Base-by-base conservation (phyloP, 2,888 invertebrate species). In the Marronus borbonicus region DNA sequence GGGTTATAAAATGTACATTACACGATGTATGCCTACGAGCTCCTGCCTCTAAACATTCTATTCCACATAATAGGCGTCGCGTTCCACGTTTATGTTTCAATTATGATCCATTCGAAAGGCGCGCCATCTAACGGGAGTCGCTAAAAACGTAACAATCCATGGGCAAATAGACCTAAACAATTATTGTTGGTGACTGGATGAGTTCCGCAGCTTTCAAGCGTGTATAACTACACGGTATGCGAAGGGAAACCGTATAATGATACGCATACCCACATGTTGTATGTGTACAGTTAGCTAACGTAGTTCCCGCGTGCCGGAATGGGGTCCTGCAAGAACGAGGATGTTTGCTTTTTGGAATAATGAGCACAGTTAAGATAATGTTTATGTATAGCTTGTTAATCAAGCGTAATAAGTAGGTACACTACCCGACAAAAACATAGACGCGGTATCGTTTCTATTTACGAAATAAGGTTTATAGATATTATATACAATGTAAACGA, bases 121-220 rank as follows among this genome's bases (percentile, higher is more conserved):
- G 62, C 44, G 12, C 62, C 62, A 62, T 28, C 62, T 62, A 62
- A 28, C 14, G 62, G 31, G 62, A 20, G 62, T 28, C 10, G 20
- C 31, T 5, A 62, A 28, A 62, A 24, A 28, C 62, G 14, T 28
- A 62, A 62, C 62, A 24, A 62, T 28, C 62, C 12, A 12, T 28
- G 10, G 31, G 31, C 24, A 28, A 62, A 62, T 62, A 62, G 20
- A 62, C 62, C 62, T 62, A 62, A 62, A 62, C 31, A 62, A 62
- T 28, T 62, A 28, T 62, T 62, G 28, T 14, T 62, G 31, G 62
- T 28, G 14, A 62, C 28, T 28, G 31, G 20, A 14, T 24, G 62
- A 62, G 24, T 62, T 62, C 62, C 62, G 24, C 31, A 8, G 62
- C 62, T 62, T 62, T 62, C 62, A 7, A 28, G 28, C 31, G 28